Evolutionary conservation across 2,113 vertebrate species (phyloP).

Genomic region (Mus pahari): DNA sequence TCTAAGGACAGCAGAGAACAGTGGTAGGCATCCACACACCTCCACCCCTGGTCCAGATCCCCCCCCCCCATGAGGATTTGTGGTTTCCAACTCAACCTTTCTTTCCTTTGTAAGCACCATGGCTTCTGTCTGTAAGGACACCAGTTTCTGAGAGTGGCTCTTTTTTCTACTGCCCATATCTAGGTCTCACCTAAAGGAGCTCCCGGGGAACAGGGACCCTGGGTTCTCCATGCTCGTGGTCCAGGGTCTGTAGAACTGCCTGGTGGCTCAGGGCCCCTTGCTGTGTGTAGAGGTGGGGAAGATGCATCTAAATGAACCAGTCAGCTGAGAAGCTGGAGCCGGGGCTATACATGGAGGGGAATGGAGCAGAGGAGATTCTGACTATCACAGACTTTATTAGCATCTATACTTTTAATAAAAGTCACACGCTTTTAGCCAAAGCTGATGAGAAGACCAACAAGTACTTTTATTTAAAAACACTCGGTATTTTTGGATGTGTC

Average conservation of each 20-base stretch:
- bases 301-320: background rate
- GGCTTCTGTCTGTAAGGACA: background rate
- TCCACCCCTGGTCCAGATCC: background rate
- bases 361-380: background rate
- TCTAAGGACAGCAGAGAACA: background rate
- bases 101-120: background rate
- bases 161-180: background rate
- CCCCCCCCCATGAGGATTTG: background rate
- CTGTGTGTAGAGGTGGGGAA: background rate
- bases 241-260: conserved; percentile 34
- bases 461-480: background rate
- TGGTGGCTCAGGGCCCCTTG: conserved; percentile 22
- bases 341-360: too few relatives aligned
- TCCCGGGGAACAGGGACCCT: background rate
- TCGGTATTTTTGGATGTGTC: background rate
- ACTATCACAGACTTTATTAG: background rate
- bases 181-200: background rate
- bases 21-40: background rate
- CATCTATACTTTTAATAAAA: conserved; percentile 38
- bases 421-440: conserved; percentile 28
- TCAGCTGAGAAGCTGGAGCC: background rate
- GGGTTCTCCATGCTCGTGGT: background rate
- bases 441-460: background rate
- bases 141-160: background rate
- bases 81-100: background rate